A percentile compares a stretch with the other conserved stretches of the same genome.
These are phyloP conservation scores for Chrysolina americana DNA, from an alignment of 2,888 invertebrate species.

Conservation along the genomic window DNA sequence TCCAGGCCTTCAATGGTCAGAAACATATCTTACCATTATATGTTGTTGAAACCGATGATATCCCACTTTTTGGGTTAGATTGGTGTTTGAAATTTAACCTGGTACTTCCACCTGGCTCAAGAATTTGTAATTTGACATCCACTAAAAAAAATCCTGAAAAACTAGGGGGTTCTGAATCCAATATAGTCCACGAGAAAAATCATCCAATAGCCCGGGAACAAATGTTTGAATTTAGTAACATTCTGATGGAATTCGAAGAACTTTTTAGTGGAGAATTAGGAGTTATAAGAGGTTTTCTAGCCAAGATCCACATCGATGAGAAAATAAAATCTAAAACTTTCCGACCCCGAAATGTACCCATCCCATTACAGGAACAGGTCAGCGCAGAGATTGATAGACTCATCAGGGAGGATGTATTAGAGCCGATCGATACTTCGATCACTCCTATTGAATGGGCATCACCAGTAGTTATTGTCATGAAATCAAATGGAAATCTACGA, in stretches of 20 bases:
- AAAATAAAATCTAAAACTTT: slow-evolving; percentile 28
- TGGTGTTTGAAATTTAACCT: not conserved
- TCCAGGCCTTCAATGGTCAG: too few relatives aligned
- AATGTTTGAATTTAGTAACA: not conserved
- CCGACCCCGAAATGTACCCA: slow-evolving; percentile 28
- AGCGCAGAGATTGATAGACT: slow-evolving; percentile 49
- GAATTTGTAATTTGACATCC: not conserved
- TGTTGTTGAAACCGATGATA: not conserved
- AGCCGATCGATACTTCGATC: slow-evolving; percentile 4
- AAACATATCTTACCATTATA: slow-evolving; percentile 1
- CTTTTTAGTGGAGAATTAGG: not conserved
- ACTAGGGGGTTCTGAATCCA: not conserved
- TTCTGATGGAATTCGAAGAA: not conserved
- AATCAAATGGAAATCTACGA: slow-evolving; percentile 49
- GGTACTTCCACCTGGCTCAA: slow-evolving; percentile 4
- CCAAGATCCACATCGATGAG: not conserved
- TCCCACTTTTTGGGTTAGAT: slow-evolving; percentile 14
- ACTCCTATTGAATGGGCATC: slow-evolving; percentile 53
- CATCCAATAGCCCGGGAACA: not conserved
- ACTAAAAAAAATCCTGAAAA: not conserved
- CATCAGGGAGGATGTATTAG: slow-evolving; percentile 45
- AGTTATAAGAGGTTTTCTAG: not conserved
- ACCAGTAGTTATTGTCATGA: slow-evolving; percentile 48
- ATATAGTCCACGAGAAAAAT: not conserved
- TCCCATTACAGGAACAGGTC: slow-evolving; percentile 47